Evolutionary conservation across 2,888 invertebrate species (phyloP), one percentile per base, ranked within the genome.

Genomic region (Tenthredo scrophulariae): DNA sequence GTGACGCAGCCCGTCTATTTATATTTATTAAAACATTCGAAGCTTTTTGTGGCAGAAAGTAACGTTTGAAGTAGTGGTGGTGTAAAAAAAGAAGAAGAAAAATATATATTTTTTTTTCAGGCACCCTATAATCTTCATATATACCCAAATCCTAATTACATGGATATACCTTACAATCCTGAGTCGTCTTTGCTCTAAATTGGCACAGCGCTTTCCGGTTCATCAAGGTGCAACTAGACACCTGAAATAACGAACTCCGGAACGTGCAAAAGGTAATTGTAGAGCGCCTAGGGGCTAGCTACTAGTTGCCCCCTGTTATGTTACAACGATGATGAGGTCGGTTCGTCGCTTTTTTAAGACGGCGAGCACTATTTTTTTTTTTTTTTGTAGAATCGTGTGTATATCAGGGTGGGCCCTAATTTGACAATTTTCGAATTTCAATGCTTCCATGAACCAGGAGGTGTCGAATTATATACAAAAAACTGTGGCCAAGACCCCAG

Each of bases 161-260:
- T 26, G 29, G 9, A 43, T 75, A 75, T 33, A 43, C n/a, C 40
- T 43, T 22, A 43, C 72, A 77, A 54, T 77, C 50, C 10, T 62
- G 40, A 26, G n/a, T n/a, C 10, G 22, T n/a, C 62, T 80, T 62
- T 50, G 80, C 29, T 80, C 50, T 46, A 83, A 83, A 83, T 83
- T 83, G 83, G 83, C 67, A 33, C 83, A 33, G 37, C 80, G 43
- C 7, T 62, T 58, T 50, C 29, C 10, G 79, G 84, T 86, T 83
- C 85, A 86, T 85, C 87, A 85, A 62, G 80, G 85, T 84, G 85
- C 86, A 88, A 88, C 88, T 88, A 88, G 88, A 86, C 86, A 88
- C 87, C 87, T 87, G 86, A 88, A 88, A 88, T 88, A 88, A 88
- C 87, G 87, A 88, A 87, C 86, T 85, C 80, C 83, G 84, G 22